Evolutionary conservation across 2,888 invertebrate species (phyloP).

Genomic region (Cosmia trapezina): DNA sequence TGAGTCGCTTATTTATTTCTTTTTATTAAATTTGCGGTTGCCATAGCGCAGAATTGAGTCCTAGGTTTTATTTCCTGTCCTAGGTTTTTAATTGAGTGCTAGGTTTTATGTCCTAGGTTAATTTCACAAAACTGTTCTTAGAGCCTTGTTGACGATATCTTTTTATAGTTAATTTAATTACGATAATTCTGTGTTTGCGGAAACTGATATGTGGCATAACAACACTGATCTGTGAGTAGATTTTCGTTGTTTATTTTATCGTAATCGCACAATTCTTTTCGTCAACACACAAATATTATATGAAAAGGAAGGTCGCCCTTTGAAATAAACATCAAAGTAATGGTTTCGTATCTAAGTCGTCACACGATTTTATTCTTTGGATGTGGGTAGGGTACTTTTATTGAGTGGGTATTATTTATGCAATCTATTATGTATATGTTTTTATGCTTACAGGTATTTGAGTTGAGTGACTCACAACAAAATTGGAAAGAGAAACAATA

Average conservation of each 20-base stretch:
- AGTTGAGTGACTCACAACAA: conserved; percentile 8
- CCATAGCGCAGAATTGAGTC: neutral
- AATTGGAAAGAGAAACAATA: conserved; percentile 23
- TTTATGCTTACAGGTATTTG: conserved; percentile 52
- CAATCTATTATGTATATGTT: conserved; percentile 62
- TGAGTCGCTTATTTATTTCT: neutral
- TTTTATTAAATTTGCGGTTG: neutral
- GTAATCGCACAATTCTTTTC: conserved; percentile 54
- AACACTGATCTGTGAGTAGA: conserved; percentile 4
- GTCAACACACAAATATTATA: conserved; percentile 65
- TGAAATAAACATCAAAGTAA: conserved; percentile 74
- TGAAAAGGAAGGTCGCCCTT: conserved; percentile 62
- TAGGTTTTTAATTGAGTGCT: too few species aligned
- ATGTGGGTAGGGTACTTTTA: conserved; percentile 58
- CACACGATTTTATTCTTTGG: conserved; percentile 61
- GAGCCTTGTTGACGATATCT: neutral
- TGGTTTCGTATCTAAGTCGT: conserved; percentile 55
- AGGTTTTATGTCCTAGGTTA: too few species aligned
- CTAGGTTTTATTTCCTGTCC: too few species aligned
- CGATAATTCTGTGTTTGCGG: neutral
- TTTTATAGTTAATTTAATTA: neutral
- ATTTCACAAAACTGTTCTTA: neutral
- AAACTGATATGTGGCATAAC: neutral
- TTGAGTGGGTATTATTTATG: conserved; percentile 66
- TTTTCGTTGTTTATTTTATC: conserved; percentile 46